Conservation (phyloP, 2,888 invertebrate genomes). For the Spialia ferax region DNA sequence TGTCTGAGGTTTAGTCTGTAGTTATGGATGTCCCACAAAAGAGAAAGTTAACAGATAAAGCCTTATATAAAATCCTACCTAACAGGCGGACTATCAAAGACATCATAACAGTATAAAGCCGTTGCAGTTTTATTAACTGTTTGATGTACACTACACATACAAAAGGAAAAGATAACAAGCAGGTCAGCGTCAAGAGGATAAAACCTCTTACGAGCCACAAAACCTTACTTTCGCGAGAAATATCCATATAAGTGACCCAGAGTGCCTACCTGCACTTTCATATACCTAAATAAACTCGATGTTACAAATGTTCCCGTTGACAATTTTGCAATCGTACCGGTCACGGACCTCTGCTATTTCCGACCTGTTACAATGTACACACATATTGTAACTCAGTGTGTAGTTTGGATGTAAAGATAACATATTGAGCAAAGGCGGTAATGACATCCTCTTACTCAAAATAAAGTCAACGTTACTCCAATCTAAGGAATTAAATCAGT, state of each 20-base stretch:
- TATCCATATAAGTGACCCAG: background rate
- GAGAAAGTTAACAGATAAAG: too few species aligned
- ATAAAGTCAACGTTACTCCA: constrained; percentile 18
- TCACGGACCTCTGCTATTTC: constrained; percentile 37
- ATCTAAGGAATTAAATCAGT: constrained; percentile 13
- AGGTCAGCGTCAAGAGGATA: background rate
- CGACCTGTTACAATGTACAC: constrained; percentile 36
- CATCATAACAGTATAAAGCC: too few species aligned
- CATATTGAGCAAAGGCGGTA: constrained; percentile 50
- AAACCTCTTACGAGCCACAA: background rate
- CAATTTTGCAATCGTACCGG: constrained; percentile 28
- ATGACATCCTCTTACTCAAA: constrained; percentile 57
- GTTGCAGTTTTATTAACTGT: background rate
- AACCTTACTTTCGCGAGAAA: constrained; percentile 18
- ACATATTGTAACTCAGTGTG: constrained; percentile 31
- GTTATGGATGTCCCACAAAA: too few species aligned
- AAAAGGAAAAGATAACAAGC: background rate
- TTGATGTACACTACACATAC: background rate
- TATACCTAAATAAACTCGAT: constrained; percentile 13
- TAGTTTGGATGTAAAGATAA: constrained; percentile 44
- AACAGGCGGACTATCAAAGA: too few species aligned
- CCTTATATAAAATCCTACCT: too few species aligned
- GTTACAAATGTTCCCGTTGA: constrained; percentile 27
- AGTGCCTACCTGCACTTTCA: constrained; percentile 4
- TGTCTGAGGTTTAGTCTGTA: too few species aligned